Percentiles rank a stretch among this genome's conserved stretches.
Evolutionary conservation across 2,113 vertebrate genomes (phyloP).

Genomic region (Ardeotis arabs): DNA sequence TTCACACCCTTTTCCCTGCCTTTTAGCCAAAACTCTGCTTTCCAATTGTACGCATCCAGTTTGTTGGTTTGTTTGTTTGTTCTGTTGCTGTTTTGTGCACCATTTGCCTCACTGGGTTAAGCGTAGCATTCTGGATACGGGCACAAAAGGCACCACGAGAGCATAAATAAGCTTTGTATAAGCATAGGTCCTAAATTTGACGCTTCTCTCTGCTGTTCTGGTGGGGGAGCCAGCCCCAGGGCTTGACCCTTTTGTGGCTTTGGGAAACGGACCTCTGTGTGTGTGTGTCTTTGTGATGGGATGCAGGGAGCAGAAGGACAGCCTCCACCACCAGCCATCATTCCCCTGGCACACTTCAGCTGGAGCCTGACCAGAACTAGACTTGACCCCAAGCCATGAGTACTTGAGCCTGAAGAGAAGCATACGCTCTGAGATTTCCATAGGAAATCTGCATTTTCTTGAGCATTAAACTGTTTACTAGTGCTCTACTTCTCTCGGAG

Average conservation of each 20-base stretch:
- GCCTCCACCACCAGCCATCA: not conserved
- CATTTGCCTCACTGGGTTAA: constrained; percentile 66
- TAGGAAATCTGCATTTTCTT: constrained; percentile 8
- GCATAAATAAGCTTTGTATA: not conserved
- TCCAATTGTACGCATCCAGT: constrained; percentile 59
- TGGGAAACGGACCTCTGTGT: not conserved
- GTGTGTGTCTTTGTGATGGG: not conserved
- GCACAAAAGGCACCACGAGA: not conserved
- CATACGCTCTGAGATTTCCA: not conserved
- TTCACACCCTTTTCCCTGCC: not conserved
- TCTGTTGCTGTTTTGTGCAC: constrained; percentile 62
- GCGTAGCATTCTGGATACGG: constrained; percentile 46
- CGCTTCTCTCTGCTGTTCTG: not conserved
- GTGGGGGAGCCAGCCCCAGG: not conserved
- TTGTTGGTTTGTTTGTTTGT: constrained; percentile 41
- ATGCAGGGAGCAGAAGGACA: not conserved
- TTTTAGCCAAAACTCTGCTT: constrained; percentile 63
- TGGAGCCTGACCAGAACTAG: not conserved
- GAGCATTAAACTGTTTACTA: not conserved
- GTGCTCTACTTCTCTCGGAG: not conserved
- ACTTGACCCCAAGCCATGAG: not conserved
- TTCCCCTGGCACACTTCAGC: not conserved
- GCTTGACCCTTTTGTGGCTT: not conserved
- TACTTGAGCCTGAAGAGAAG: not conserved
- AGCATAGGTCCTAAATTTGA: not conserved